A percentile compares a stretch with the other conserved stretches of the same genome.
Conservation (phyloP, 30 jellyfish, hydroid and myxozoan genomes). For the Catostylus mosaicus region DNA sequence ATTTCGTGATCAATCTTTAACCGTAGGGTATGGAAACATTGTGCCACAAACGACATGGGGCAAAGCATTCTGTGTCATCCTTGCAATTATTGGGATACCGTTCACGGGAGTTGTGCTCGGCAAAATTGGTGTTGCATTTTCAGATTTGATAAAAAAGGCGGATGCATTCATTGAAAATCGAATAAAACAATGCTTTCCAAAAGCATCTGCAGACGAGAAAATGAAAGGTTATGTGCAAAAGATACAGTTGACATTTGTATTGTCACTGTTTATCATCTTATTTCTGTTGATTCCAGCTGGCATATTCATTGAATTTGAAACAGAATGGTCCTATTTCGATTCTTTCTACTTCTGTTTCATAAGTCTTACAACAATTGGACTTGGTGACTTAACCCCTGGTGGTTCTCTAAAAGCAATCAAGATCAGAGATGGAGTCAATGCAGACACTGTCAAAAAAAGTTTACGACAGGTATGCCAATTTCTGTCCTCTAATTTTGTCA, state of each 20-base stretch:
- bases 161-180: constrained; percentile 60
- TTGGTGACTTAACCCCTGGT: constrained; percentile 72
- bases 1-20: not conserved
- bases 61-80: constrained; percentile 46
- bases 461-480: constrained; percentile 43
- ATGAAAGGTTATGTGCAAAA: constrained; percentile 62
- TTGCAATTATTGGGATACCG: constrained; percentile 78
- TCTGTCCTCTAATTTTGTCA: too few species aligned
- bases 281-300: constrained; percentile 79
- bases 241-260: constrained; percentile 54
- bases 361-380: constrained; percentile 74
- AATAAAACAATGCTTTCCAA: constrained; percentile 76
- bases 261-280: constrained; percentile 25
- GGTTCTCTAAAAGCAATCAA: constrained; percentile 57
- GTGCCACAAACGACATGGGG: constrained; percentile 71
- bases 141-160: constrained; percentile 65
- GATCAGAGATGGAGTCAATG: constrained; percentile 3
- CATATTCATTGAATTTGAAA: constrained; percentile 40
- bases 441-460: constrained; percentile 8
- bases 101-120: constrained; percentile 79
- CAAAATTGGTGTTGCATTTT: constrained; percentile 61
- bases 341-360: constrained; percentile 72
- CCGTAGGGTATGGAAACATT: constrained; percentile 78
- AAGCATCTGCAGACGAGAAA: constrained; percentile 40
- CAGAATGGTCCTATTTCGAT: constrained; percentile 51